These are phyloP conservation scores for Dione juno DNA, from an alignment of 2,888 invertebrate species.

Conservation along the genomic window DNA sequence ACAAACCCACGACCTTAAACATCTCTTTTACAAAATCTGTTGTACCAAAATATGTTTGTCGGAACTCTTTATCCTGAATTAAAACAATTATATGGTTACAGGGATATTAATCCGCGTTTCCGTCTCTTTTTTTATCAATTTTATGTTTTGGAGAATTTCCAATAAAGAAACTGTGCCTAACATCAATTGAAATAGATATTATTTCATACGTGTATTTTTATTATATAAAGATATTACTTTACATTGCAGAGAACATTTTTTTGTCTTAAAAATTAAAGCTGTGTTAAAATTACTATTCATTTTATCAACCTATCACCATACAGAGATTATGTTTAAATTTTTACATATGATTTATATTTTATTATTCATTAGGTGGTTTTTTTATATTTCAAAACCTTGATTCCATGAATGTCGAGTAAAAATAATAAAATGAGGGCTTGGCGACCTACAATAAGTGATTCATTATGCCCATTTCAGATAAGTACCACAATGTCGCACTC, in stretches of 20 bases:
- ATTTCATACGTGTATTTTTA: too few relatives aligned
- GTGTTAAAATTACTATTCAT: too few relatives aligned
- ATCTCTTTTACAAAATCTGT: conserved; percentile 61
- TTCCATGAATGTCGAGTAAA: not conserved
- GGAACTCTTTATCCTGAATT: not conserved
- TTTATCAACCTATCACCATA: too few relatives aligned
- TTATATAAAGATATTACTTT: too few relatives aligned
- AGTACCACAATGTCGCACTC: conserved; percentile 91
- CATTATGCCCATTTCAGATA: conserved; percentile 6
- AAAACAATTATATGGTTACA: not conserved
- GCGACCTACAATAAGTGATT: conserved; percentile 10
- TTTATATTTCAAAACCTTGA: not conserved
- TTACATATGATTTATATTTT: not conserved
- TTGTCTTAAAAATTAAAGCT: too few relatives aligned
- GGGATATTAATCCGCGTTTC: too few relatives aligned
- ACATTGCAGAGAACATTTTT: too few relatives aligned
- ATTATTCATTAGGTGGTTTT: not conserved
- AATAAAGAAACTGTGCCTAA: not conserved
- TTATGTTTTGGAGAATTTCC: not conserved
- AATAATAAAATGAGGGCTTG: not conserved
- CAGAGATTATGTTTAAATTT: too few relatives aligned
- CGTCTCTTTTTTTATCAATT: not conserved
- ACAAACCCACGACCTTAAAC: conserved; percentile 65
- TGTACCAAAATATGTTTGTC: not conserved
- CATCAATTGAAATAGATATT: too few relatives aligned